Evolutionary conservation across 2,113 vertebrate genomes (phyloP).

Genomic region (Mystacornis crossleyi): DNA sequence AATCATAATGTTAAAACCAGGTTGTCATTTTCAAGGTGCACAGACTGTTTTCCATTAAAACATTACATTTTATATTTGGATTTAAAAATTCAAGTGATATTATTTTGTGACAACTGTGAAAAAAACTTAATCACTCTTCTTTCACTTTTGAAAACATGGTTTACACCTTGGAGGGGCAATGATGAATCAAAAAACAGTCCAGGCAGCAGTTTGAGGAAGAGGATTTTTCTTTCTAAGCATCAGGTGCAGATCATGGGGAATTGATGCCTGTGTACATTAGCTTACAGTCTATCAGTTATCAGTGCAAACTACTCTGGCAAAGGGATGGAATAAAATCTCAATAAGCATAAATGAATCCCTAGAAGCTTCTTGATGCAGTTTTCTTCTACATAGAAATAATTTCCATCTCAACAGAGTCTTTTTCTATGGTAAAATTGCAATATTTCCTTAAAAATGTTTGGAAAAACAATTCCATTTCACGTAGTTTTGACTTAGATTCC

Average conservation of each 20-base stretch:
- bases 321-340: background rate
- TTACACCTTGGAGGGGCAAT: background rate
- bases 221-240: background rate
- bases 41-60: background rate
- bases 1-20: background rate
- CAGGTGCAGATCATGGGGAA: background rate
- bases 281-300: background rate
- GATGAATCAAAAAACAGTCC: background rate
- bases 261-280: background rate
- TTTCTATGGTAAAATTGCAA: background rate
- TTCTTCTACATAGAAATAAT: background rate
- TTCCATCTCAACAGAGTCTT: background rate
- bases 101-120: background rate
- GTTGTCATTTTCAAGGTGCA: background rate
- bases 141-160: background rate
- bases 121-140: background rate
- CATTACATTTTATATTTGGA: background rate
- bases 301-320: background rate
- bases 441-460: background rate
- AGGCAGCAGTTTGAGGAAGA: background rate
- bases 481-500: background rate
- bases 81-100: background rate
- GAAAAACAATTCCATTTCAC: background rate
- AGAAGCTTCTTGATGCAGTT: background rate
- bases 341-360: background rate